Base-by-base conservation (phyloP, 2,888 invertebrate genomes). In the Euplagia quadripunctaria region DNA sequence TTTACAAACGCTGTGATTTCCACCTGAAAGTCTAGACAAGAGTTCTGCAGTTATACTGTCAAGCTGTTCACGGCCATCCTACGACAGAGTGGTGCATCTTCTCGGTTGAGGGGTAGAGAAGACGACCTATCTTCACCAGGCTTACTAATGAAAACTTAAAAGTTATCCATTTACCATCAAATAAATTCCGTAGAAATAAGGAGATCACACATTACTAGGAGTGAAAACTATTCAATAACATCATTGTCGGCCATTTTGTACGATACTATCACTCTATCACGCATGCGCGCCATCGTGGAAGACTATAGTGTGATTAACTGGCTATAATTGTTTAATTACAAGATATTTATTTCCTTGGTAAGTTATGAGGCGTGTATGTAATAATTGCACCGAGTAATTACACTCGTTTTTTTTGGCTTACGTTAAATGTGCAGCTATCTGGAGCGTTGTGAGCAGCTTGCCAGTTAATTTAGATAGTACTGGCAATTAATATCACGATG, bases 341-440 rank as follows among this genome's bases (percentile, higher is more conserved):
- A 46, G 81, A 78, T 84, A 78, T 74, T 78, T 71, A 81, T 82
- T 82, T 79, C 76, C 81, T 82, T 55, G 68, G 52, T 73, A 71
- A 31, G 74, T 75, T 79, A 70, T 51, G 72, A 65, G 66, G 67
- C 46, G 64, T 69, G 64, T 65, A 75, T 63, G 58, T 64, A 74
- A 71, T 49, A 73, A 43, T 49, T 72, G 72, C 73, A 75, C 9
- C 5, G 1, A 31, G 11, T 17, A 51, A 51, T 31, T 51, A 31
- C n/a, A 31, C 17, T 9, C 16, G 31, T 31, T 66, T 51, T 51
- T 64, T 51, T 51, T 3, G 41, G 41, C 16, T 49, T 66, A 66
- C 31, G 14, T 51, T 66, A 66, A 16, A 14, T 16, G 49, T 66
- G 66, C 9, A 12, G n/a, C 46, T 51, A 51, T 16, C 17, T 51